A percentile compares a stretch with the other conserved stretches of the same genome.
These are phyloP conservation scores for Phyllotreta cruciferae DNA, from an alignment of 2,888 invertebrate genomes.

Conservation along the genomic window DNA sequence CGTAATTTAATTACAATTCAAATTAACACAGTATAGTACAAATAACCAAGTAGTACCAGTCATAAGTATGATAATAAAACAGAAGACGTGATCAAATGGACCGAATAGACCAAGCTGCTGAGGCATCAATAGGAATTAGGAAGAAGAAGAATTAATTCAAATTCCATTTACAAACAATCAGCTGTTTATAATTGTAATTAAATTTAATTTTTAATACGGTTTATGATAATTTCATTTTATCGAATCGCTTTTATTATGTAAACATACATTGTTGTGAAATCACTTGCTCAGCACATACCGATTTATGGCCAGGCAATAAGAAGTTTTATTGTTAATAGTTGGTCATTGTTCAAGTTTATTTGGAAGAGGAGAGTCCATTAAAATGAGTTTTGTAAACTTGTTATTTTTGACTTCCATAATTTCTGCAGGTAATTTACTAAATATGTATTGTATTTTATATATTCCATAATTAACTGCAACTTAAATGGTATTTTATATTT, in stretches of 20 bases:
- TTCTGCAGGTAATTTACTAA: slow-evolving; percentile 10
- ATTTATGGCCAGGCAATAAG: neutral
- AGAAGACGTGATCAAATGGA: too few relatives aligned
- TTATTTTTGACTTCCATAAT: neutral
- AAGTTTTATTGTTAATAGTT: neutral
- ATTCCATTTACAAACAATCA: too few relatives aligned
- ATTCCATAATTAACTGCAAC: neutral
- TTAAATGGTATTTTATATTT: slow-evolving; percentile 10
- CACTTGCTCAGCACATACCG: neutral
- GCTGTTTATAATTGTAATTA: too few relatives aligned
- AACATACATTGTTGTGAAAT: slow-evolving; percentile 5
- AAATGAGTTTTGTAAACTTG: slow-evolving; percentile 1
- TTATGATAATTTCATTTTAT: too few relatives aligned
- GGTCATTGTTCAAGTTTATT: neutral
- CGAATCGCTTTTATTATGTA: neutral
- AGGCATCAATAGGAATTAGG: too few relatives aligned
- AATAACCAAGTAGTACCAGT: too few relatives aligned
- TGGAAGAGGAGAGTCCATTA: neutral
- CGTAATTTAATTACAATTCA: too few relatives aligned
- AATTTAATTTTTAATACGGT: too few relatives aligned
- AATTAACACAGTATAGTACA: too few relatives aligned
- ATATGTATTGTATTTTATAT: neutral
- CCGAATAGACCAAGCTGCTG: too few relatives aligned
- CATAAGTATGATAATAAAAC: too few relatives aligned
- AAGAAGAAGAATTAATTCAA: too few relatives aligned